Evolutionary conservation across 2,797 vertebrate genomes (phyloP).

Genomic region (Oceanodroma leucorhoa): DNA sequence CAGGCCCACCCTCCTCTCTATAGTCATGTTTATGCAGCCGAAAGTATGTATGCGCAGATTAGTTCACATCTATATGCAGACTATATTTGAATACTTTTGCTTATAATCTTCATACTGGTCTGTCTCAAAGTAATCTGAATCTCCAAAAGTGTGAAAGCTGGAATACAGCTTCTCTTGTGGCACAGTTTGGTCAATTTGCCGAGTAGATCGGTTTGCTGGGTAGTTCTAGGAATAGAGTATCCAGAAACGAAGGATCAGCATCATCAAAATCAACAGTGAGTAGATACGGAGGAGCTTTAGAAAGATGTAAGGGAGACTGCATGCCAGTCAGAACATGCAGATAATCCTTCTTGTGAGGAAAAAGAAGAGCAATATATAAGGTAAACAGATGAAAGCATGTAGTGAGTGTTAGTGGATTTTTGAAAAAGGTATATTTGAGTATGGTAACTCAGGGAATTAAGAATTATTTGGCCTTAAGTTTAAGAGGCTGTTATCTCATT

Average conservation of each 20-base stretch:
- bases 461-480: neutral
- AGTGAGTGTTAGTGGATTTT: neutral
- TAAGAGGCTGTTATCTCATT: neutral
- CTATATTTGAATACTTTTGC: neutral
- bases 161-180: neutral
- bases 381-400: neutral
- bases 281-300: neutral
- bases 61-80: neutral
- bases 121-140: neutral
- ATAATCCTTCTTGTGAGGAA: neutral
- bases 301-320: neutral
- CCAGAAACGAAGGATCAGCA: neutral
- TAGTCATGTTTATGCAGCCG: neutral
- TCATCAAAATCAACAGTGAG: neutral
- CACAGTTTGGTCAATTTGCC: neutral
- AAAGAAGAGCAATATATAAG: neutral
- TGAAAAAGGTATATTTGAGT: neutral
- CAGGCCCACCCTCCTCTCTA: neutral
- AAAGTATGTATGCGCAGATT: neutral
- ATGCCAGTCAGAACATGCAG: neutral
- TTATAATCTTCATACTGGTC: neutral
- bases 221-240: neutral
- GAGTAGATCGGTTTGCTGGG: neutral
- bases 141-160: neutral
- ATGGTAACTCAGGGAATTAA: neutral